A percentile compares a stretch with the other conserved stretches of the same genome.
These are phyloP conservation scores for Heliconius aoede DNA, from an alignment of 2,888 invertebrate genomes.

Conservation along the genomic window DNA sequence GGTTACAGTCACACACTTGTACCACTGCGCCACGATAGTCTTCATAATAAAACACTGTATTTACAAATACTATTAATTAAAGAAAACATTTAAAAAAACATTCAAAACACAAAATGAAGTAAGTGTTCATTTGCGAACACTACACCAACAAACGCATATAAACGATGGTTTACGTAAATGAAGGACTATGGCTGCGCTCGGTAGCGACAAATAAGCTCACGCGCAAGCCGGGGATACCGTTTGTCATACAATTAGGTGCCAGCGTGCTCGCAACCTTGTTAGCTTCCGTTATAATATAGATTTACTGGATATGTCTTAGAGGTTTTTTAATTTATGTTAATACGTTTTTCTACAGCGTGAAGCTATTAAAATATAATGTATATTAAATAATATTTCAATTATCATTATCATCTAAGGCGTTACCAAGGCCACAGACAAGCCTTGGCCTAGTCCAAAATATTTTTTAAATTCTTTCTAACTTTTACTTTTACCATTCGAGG, in stretches of 20 bases:
- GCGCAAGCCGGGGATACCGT: slow-evolving; percentile 45
- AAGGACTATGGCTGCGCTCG: slow-evolving; percentile 23
- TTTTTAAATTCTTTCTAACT: too few species aligned
- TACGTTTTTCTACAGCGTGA: too few species aligned
- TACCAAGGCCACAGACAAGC: too few species aligned
- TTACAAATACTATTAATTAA: too few species aligned
- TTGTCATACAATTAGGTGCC: slow-evolving; percentile 49
- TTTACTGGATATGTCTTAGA: slow-evolving; percentile 15
- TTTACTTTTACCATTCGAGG: too few species aligned
- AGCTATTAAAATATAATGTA: too few species aligned
- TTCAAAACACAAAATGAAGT: not conserved
- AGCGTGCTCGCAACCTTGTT: slow-evolving; percentile 39
- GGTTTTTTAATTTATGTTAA: not conserved
- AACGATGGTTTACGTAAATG: slow-evolving; percentile 33
- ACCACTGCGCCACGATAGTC: not conserved
- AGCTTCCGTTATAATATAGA: slow-evolving; percentile 27
- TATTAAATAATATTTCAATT: too few species aligned
- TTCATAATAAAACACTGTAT: not conserved
- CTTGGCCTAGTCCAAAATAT: too few species aligned
- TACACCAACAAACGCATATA: slow-evolving; percentile 17
- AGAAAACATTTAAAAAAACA: not conserved
- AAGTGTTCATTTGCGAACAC: not conserved
- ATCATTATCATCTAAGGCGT: too few species aligned
- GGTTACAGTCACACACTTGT: not conserved
- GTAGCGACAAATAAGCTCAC: slow-evolving; percentile 44